phyloP scores from a whole-genome alignment of 2,888 invertebrate genomes.

The Amphiduros pacificus region DNA sequence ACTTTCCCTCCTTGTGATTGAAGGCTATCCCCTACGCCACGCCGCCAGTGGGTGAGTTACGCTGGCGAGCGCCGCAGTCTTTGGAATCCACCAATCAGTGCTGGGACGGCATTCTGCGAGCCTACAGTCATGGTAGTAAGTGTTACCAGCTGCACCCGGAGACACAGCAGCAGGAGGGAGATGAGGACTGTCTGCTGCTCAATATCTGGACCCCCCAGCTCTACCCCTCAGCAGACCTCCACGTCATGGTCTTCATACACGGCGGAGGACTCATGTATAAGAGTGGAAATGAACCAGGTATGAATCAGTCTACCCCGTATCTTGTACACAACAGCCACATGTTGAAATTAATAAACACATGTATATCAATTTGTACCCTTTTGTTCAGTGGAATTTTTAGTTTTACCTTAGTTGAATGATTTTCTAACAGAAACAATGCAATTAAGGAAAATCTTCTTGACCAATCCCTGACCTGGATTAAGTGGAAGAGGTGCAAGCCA shows the following conservation, averaged over 20 bases:
- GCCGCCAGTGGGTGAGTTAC: conserved; percentile 3
- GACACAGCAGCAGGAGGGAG: conserved; percentile 9
- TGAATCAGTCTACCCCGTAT: no score
- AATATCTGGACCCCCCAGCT: conserved; percentile 27
- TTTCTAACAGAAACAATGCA: no score
- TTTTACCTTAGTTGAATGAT: no score
- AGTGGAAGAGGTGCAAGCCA: no score
- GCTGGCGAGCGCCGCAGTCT: conserved; percentile 7
- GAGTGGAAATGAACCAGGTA: conserved; percentile 26
- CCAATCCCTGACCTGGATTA: no score
- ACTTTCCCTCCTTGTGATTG: background rate
- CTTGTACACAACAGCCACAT: no score
- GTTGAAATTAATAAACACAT: no score
- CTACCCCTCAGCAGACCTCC: conserved; percentile 2
- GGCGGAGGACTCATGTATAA: conserved; percentile 27
- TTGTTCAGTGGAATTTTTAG: no score
- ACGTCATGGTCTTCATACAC: conserved; percentile 30
- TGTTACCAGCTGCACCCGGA: conserved; percentile 10
- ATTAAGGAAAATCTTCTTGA: no score
- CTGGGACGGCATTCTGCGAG: background rate
- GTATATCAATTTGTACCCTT: no score
- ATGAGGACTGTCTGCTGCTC: conserved; percentile 29
- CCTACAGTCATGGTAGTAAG: conserved; percentile 5
- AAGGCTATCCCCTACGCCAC: conserved; percentile 11
- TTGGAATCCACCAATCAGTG: conserved; percentile 2